These are phyloP conservation scores for Drosophila pandora DNA, from an alignment of 1,140 invertebrate species.

Conservation along the genomic window DNA sequence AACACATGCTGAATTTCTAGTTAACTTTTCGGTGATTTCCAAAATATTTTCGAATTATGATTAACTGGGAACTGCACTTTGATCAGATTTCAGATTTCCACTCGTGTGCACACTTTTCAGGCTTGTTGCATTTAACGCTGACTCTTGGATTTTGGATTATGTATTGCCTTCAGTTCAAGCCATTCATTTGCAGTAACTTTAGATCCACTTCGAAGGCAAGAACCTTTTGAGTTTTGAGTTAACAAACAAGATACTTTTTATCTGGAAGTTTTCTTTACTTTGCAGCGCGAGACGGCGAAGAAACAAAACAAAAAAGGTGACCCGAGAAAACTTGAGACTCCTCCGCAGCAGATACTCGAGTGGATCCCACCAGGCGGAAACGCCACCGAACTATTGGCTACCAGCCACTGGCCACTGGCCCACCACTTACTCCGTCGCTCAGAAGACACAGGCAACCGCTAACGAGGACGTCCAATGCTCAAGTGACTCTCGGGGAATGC, in stretches of 20 bases:
- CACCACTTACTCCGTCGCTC: constrained; percentile 72
- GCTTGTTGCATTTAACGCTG: constrained; percentile 60
- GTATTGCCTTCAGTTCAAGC: constrained; percentile 27
- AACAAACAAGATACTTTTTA: constrained; percentile 75
- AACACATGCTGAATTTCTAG: constrained; percentile 29
- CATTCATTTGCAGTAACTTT: constrained; percentile 66
- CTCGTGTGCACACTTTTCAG: constrained; percentile 27
- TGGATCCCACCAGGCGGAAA: constrained; percentile 16
- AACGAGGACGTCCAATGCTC: constrained; percentile 83
- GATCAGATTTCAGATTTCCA: constrained; percentile 3
- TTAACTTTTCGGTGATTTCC: constrained; percentile 38
- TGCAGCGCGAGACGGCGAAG: constrained; percentile 2
- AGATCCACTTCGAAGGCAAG: constrained; percentile 71
- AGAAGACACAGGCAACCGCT: constrained; percentile 75
- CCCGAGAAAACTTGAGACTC: constrained; percentile 68
- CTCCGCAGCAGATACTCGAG: constrained; percentile 38
- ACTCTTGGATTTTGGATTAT: constrained; percentile 40
- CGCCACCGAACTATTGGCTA: constrained; percentile 1
- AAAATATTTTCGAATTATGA: constrained; percentile 33
- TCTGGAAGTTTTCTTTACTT: constrained; percentile 54
- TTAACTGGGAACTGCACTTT: constrained; percentile 45
- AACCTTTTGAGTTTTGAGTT: constrained; percentile 65
- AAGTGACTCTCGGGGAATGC: constrained; percentile 72
- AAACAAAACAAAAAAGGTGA: constrained; percentile 39
- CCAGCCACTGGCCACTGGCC: constrained; percentile 7